These are phyloP conservation scores for Brachyptera putata DNA, from an alignment of 2,888 invertebrate genomes.

Conservation along the genomic window DNA sequence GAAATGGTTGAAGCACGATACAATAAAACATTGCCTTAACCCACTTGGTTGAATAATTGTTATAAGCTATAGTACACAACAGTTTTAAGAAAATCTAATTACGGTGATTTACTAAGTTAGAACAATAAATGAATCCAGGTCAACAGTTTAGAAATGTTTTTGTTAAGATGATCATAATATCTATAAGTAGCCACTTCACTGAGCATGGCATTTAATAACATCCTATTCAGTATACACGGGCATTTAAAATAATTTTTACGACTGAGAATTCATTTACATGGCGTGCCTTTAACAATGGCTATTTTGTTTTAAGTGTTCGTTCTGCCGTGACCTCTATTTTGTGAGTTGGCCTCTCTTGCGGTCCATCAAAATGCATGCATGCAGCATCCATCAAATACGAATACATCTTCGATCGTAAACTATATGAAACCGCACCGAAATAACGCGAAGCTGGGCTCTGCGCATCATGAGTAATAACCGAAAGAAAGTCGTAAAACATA, in stretches of 20 bases:
- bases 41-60: conserved; percentile 1
- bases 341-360: not conserved
- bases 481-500: too few relatives aligned
- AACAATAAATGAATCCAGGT: conserved; percentile 18
- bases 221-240: too few relatives aligned
- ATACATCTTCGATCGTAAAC: too few relatives aligned
- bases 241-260: conserved; percentile 3
- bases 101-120: conserved; percentile 12
- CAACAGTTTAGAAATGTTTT: conserved; percentile 17
- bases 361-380: conserved; percentile 8
- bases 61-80: not conserved
- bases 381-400: not conserved
- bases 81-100: conserved; percentile 6
- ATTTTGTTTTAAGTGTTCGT: conserved; percentile 5
- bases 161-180: conserved; percentile 17
- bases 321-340: not conserved
- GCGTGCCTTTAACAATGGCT: conserved; percentile 7
- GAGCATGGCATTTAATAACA: not conserved
- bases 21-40: conserved; percentile 11
- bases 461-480: not conserved
- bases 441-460: not conserved
- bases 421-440: conserved; percentile 9
- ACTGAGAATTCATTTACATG: conserved; percentile 12
- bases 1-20: too few relatives aligned
- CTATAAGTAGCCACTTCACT: not conserved